phyloP scores from a whole-genome alignment of 2,888 invertebrate species.

The Laothoe populi region DNA sequence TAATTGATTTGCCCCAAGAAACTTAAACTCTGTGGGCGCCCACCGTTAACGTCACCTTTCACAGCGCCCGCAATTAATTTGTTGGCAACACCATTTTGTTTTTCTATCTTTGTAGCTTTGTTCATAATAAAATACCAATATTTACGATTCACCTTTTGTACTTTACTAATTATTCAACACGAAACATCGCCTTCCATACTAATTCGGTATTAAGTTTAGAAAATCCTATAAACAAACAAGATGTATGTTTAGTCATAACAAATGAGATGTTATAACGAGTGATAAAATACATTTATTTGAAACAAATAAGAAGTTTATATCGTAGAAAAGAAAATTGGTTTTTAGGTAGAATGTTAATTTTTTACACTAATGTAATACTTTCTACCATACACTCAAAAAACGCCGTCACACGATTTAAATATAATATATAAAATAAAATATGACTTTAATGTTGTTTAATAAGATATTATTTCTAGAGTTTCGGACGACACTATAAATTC shows the following conservation, averaged over 20 bases:
- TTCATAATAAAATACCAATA: constrained; percentile 25
- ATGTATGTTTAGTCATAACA: constrained; percentile 10
- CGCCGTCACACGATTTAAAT: too few relatives aligned
- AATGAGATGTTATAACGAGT: not conserved
- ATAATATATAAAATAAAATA: too few relatives aligned
- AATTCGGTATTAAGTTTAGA: not conserved
- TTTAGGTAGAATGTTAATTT: not conserved
- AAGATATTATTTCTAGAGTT: too few relatives aligned
- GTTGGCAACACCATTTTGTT: constrained; percentile 35
- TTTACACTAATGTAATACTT: not conserved
- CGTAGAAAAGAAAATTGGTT: not conserved
- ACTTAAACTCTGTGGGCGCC: constrained; percentile 48
- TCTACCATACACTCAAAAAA: not conserved
- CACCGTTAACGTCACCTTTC: constrained; percentile 60
- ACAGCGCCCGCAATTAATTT: constrained; percentile 62
- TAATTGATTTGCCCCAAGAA: constrained; percentile 56
- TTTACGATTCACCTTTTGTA: constrained; percentile 23
- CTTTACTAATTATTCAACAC: constrained; percentile 27
- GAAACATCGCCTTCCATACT: constrained; percentile 14
- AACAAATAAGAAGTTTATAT: not conserved
- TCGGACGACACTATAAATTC: too few relatives aligned
- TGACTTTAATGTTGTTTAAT: too few relatives aligned
- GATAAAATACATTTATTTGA: not conserved
- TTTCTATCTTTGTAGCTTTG: constrained; percentile 39
- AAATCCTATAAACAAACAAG: constrained; percentile 7